These are phyloP conservation scores for Leptinotarsa lineolata DNA, from an alignment of 1,140 invertebrate species.

Conservation along the genomic window DNA sequence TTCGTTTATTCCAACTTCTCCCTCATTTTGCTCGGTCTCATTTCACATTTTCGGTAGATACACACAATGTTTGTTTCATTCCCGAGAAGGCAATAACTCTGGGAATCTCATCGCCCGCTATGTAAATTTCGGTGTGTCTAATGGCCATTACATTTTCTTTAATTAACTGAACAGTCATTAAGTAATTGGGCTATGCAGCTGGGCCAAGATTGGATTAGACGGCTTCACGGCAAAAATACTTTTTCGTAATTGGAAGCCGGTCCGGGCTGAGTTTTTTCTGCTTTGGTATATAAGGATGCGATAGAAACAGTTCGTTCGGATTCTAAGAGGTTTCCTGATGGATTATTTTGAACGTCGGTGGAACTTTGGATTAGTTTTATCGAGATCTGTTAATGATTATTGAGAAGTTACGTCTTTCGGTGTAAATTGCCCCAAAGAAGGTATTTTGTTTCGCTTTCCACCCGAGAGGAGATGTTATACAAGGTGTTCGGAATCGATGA, in stretches of 20 bases:
- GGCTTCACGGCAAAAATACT: constrained; percentile 25
- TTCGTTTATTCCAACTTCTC: not conserved
- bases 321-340: not conserved
- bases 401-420: too few species aligned
- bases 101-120: constrained; percentile 30
- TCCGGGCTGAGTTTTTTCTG: constrained; percentile 22
- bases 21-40: not conserved
- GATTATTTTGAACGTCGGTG: too few species aligned
- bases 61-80: not conserved
- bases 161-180: constrained; percentile 47
- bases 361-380: too few species aligned
- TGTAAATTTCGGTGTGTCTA: constrained; percentile 44
- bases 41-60: not conserved
- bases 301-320: not conserved
- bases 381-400: too few species aligned
- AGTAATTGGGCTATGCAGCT: constrained; percentile 41
- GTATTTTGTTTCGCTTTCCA: too few species aligned
- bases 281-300: not conserved
- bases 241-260: constrained; percentile 32
- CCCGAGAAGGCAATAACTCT: not conserved
- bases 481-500: too few species aligned
- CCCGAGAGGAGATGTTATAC: too few species aligned
- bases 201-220: constrained; percentile 35
- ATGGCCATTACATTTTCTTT: constrained; percentile 46
- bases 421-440: too few species aligned